Base-by-base conservation (phyloP, 2,888 invertebrate species). In the Sturmia bella region DNA sequence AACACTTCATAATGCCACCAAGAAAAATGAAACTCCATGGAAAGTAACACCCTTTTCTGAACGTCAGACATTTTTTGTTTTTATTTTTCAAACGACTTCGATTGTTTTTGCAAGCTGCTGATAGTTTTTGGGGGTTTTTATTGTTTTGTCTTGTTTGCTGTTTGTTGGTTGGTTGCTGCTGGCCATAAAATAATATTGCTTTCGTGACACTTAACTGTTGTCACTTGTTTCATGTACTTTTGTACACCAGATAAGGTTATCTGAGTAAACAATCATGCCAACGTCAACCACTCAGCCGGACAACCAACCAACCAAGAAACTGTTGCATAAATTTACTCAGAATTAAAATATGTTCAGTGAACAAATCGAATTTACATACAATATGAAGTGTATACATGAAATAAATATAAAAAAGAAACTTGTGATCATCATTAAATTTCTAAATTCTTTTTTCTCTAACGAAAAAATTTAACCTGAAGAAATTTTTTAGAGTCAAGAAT, bases 191-290 rank as follows among this genome's bases (percentile, higher is more conserved):
- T 70, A 70, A 69, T 70, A 82, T 82, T 77, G 82, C 73, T 78
- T 82, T 78, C 78, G 82, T 82, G 69, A 82, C 82, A 82, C 82
- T 78, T 74, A 74, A 82, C 77, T 82, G 78, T 78, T 82, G 74
- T 74, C 82, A 82, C 78, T 82, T 78, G 82, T 78, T 78, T 39
- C 74, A 78, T 82, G 82, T 82, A 66, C 54, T 69, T 64, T 70
- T 75, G 70, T 78, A 54, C 72, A 59, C 59, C 70, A 78, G 82
- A 78, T 82, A 82, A 78, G 78, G 69, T 82, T 78, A 82, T 82
- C 82, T 66, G 32, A 74, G 69, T 59, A 66, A 75, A 66, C 70
- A 82, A 82, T 82, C 78, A 72, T 68, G 27, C 61, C 64, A 64
- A 76, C 69, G 41, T 32, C 73, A 59, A 24, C 15, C 72, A 72